Evolutionary conservation across 2,888 invertebrate species (phyloP).

Genomic region (Amorpha juglandis): DNA sequence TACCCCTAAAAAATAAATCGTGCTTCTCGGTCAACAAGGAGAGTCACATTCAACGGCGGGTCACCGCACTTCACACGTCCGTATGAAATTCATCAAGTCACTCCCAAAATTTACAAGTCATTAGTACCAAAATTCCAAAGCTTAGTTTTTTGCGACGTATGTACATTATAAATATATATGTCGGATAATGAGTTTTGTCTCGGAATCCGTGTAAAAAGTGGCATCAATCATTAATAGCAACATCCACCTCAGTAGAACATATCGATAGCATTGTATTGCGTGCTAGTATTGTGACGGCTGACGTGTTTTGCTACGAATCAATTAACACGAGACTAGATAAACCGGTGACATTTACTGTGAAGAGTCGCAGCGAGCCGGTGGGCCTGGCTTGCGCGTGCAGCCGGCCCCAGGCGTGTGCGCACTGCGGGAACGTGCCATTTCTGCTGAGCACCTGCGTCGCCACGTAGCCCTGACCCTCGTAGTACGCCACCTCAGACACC

Average conservation of each 20-base stretch:
- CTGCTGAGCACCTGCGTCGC: constrained; percentile 78
- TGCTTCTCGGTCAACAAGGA: constrained; percentile 35
- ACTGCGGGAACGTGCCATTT: constrained; percentile 81
- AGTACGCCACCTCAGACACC: constrained; percentile 79
- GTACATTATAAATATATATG: constrained; percentile 63
- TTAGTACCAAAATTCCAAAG: constrained; percentile 73
- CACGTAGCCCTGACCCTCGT: constrained; percentile 80
- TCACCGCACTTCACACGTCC: constrained; percentile 57
- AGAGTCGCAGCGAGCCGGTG: constrained; percentile 70
- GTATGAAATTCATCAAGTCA: constrained; percentile 70
- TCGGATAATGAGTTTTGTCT: constrained; percentile 72
- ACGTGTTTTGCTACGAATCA: constrained; percentile 6
- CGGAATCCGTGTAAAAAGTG: constrained; percentile 79
- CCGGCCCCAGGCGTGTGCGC: constrained; percentile 79
- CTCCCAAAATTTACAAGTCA: constrained; percentile 75
- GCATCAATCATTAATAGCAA: constrained; percentile 57
- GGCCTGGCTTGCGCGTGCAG: constrained; percentile 67
- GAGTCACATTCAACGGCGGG: constrained; percentile 37
- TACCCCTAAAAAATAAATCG: constrained; percentile 33
- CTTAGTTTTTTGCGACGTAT: constrained; percentile 65
- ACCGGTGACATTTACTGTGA: constrained; percentile 67
- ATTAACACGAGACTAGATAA: constrained; percentile 29
- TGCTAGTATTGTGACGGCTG: background rate
- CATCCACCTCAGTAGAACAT: constrained; percentile 63
- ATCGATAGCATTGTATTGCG: constrained; percentile 30